Base-by-base conservation (phyloP, 2,888 invertebrate species). In the Lamellibrachia satsuma region DNA sequence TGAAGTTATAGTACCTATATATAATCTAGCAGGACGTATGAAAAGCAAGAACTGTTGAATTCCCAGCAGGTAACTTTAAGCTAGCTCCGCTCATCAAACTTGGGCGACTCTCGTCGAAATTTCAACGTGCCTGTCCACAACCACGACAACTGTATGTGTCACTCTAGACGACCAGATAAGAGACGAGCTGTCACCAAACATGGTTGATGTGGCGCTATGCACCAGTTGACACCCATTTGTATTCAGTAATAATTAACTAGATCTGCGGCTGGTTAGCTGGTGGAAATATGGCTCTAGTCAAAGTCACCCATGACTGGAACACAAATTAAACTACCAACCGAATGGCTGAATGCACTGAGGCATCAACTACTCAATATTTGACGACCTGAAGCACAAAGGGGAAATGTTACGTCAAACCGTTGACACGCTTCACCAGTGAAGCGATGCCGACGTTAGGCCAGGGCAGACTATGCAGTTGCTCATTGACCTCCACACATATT, bases 281-380 rank as follows among this genome's bases (percentile, higher is more conserved):
- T 75, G 22, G 22, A 75, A n/a, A 15, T 75, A 22, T n/a, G 15
- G 75, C 75, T 22, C 22, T 15, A 22, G n/a, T n/a, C 75, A 75
- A 22, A 22, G 75, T 75, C 75, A 75, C 22, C 6, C 22, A 22
- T 22, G 15, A 22, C 75, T 75, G 1, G 3, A 55, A 9, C 7
- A 3, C 75, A 2, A n/a, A n/a, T 22, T 15, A n/a, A 22, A 22
- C 75, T n/a, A 75, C 75, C 22, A 75, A 75, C 6, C 75, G 75
- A 75, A 75, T n/a, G 75, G 75, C 75, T 15, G 22, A 75, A 15
- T 15, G 75, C 75, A 75, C 75, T 6, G 22, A n/a, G 22, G 3
- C n/a, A n/a, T 75, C 75, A 75, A 75, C 75, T 75, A 75, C 75
- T 75, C n/a, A 75, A 75, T 75, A 75, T 75, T 75, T 75, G 75